Evolutionary conservation across 2,888 invertebrate species (phyloP), one percentile per base, ranked within the genome.

Genomic region (Sinhomidia bicolor): DNA sequence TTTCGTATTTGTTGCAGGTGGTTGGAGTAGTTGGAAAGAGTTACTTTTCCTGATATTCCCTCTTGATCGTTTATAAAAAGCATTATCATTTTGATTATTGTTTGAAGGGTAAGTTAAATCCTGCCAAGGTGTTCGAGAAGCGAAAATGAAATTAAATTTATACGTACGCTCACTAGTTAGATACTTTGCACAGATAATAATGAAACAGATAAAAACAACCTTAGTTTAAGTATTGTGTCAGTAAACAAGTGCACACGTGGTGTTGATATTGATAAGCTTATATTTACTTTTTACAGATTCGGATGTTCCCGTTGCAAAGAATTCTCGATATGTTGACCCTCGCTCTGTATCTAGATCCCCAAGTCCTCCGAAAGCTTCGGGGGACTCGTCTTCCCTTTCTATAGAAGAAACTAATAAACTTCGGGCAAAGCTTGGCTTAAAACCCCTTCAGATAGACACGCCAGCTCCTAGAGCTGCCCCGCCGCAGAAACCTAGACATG

Each of bases 401-500:
- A 95, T 98, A 74, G 96, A 96, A 81, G 97, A 97, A 92, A 97
- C 97, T 5, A 99, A 99, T 94, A 96, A 96, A 91, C 94, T 99
- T 12, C 95, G 99, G 92, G 97, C 97, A 0, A 98, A 98, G 93
- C 95, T 99, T 29, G 99, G 99, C 0, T 94, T 99, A 47, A 98
- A 98, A 93, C 99, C 99, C 0, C 94, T 99, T 3, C 97, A 98
- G 92, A 94, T 96, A 0, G 94, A 95, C 14, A 93, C 92, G 23
- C 92, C 92, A 9, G 92, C 93, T 29, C 94, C 92, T 93, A 94
- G 91, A n/a, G 57, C 65, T 23, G 68, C 60, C 0, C 89, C 87
- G 51, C 86, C 86, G 6, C 81, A 74, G 14, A 71, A 71, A 51
- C 90, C 91, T 6, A 93, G 93, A 89, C 93, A 93, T 68, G 93